Evolutionary conservation across 2,797 vertebrate genomes (phyloP).

Genomic region (Podargus strigoides): DNA sequence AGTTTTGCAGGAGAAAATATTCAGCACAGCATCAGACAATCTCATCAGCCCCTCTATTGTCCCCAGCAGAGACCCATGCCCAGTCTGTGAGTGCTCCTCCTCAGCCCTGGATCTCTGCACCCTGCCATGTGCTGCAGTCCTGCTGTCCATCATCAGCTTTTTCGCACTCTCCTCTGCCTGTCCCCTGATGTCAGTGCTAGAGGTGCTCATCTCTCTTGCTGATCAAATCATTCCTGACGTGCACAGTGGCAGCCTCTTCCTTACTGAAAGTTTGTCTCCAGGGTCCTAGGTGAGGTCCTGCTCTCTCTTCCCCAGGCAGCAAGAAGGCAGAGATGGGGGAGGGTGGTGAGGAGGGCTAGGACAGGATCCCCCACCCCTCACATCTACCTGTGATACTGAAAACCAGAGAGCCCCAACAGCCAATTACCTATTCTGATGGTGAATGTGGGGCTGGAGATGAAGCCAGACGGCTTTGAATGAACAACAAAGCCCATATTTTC

Average conservation of each 20-base stretch:
- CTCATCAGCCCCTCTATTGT: not conserved
- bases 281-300: not conserved
- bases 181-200: constrained; percentile 68
- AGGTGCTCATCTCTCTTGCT: constrained; percentile 41
- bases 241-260: constrained; percentile 15
- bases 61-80: not conserved
- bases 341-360: not conserved
- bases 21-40: not conserved
- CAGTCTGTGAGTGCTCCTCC: not conserved
- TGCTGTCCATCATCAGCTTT: not conserved
- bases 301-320: not conserved
- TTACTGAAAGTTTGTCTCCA: not conserved
- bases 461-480: not conserved
- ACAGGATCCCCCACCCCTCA: not conserved
- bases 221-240: constrained; percentile 62
- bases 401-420: not conserved
- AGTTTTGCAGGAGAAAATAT: not conserved
- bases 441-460: not conserved
- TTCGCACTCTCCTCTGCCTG: constrained; percentile 66
- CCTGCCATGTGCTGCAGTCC: not conserved
- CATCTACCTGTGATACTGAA: not conserved
- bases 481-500: not conserved
- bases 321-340: not conserved
- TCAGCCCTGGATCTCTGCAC: not conserved
- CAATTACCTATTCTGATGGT: not conserved